phyloP scores from a whole-genome alignment of 2,797 vertebrate species.

The Steatocranus sp. region DNA sequence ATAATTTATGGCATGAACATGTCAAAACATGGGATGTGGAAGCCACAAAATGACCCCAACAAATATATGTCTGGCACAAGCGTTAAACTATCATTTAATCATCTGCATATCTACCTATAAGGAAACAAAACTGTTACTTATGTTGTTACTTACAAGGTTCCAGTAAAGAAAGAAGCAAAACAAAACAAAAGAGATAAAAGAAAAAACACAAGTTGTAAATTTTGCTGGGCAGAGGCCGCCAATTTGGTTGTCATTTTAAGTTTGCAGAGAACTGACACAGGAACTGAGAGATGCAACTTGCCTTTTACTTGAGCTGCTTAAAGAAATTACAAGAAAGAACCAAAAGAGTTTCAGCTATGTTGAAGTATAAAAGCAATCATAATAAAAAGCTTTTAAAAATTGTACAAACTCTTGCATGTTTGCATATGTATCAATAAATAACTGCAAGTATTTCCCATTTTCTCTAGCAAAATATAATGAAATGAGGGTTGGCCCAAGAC shows the following conservation, averaged over 20 bases:
- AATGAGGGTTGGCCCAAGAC: background rate
- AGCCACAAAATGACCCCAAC: background rate
- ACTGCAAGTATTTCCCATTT: background rate
- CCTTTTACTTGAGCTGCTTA: background rate
- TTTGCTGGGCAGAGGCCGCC: background rate
- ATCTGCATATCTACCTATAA: background rate
- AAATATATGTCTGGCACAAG: background rate
- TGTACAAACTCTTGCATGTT: background rate
- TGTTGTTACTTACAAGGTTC: background rate
- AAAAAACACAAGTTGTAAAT: background rate
- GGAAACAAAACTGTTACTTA: background rate
- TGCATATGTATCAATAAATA: background rate
- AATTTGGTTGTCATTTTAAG: slow-evolving; percentile 2
- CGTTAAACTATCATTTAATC: background rate
- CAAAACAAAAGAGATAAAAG: background rate
- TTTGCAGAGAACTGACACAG: background rate
- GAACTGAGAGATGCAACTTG: background rate
- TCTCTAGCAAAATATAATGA: background rate
- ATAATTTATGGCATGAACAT: background rate
- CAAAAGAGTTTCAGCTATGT: background rate
- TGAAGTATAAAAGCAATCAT: background rate
- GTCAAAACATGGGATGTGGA: background rate
- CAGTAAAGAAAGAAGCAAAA: background rate
- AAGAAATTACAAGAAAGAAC: background rate
- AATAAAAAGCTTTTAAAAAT: background rate